These are phyloP conservation scores for Pyrocephalus nanus DNA, from an alignment of 2,797 vertebrate species.

Conservation along the genomic window DNA sequence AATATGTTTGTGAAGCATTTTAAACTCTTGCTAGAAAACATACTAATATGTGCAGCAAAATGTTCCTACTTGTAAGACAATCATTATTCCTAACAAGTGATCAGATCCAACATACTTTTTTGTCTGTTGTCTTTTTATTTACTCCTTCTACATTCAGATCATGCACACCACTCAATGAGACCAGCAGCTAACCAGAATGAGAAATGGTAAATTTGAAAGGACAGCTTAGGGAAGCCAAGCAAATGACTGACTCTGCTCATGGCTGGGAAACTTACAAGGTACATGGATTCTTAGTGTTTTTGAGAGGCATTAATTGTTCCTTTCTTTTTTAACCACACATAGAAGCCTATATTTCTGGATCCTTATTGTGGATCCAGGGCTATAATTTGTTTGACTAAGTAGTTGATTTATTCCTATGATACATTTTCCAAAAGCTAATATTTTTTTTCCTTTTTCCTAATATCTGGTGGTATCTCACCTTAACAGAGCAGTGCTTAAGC, in stretches of 20 bases:
- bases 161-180: background rate
- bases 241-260: background rate
- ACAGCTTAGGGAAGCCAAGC: background rate
- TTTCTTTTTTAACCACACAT: background rate
- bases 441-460: background rate
- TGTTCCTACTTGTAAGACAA: background rate
- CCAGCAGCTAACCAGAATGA: background rate
- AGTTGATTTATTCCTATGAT: background rate
- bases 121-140: background rate
- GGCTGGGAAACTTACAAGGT: background rate
- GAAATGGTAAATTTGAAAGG: constrained; percentile 14
- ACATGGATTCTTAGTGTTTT: background rate
- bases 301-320: background rate
- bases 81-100: background rate
- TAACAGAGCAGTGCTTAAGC: background rate
- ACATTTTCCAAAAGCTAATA: background rate
- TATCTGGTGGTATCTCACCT: background rate
- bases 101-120: background rate
- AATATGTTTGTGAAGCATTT: background rate
- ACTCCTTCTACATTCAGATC: background rate
- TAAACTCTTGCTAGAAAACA: background rate
- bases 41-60: background rate
- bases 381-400: background rate
- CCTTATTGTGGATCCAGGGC: background rate
- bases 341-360: background rate